Evolutionary conservation across 2,888 invertebrate genomes (phyloP), one percentile per base, ranked within the genome.

Genomic region (Himalopsyche kuldschensis): DNA sequence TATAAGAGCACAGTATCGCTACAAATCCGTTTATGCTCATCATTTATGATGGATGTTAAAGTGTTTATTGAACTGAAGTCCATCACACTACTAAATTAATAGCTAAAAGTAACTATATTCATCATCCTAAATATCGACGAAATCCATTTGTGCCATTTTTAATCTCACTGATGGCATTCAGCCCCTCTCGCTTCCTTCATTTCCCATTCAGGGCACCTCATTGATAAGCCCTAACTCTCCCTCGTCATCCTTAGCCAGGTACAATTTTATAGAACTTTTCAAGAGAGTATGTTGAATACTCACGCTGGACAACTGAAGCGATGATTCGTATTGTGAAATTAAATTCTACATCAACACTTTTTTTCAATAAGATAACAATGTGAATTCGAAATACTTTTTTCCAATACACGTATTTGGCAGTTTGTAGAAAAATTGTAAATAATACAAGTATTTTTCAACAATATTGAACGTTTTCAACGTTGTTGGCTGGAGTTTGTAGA

Each of bases 81-180:
- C 20, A 55, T 20, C 24, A 24, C 24, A 55, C 8, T 55, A 55
- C 0, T 4, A 55, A 5, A 4, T 11, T 1, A 4, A 55, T 55
- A 20, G 6, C 55, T 24, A 3, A 55, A 24, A 55, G 24, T 24
- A 55, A 20, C 55, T 55, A 20, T 55, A 24, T 20, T n/a, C 55
- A 55, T 55, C 55, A 75, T 75, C 30, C 17, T 2, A 75, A 75
- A 32, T n/a, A 32, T 32, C 75, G 32, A n/a, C 31, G 31, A n/a
- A 31, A 75, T 24, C 32, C 32, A 48, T 31, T 32, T 35, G 46
- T 79, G 81, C 81, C 81, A 81, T 83, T 79, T 85, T 85, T 85
- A 85, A 85, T 85, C 85, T 85, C 63, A 46, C 81, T 85, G 85
- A 85, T 85, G 85, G 85, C 79, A 24, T 63, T 55, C 55, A 20